phyloP scores from a whole-genome alignment of 37 sponge, comb jelly and placozoan genomes.

The Oscarella lobularis region DNA sequence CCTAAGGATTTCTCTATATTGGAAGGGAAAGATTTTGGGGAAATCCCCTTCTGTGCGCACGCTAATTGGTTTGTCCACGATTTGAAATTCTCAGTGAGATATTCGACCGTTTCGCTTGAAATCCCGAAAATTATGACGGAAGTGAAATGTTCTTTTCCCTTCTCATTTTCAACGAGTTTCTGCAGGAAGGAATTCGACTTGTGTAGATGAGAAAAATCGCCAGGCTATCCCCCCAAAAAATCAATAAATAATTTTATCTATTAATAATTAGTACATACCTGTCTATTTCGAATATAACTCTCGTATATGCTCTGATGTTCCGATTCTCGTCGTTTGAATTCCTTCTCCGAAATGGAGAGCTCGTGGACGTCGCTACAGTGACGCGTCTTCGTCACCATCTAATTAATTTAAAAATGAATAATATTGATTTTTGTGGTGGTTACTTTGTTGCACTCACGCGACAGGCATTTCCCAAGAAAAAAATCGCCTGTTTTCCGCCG shows the following conservation, averaged over 20 bases:
- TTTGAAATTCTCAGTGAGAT: neutral
- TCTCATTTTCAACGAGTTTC: neutral
- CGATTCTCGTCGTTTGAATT: neutral
- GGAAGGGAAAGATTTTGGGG: too few relatives aligned
- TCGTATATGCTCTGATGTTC: neutral
- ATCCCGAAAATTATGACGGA: neutral
- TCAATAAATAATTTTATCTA: neutral
- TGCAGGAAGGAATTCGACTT: neutral
- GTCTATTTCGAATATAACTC: neutral
- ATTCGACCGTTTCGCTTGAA: neutral
- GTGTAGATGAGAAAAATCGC: neutral
- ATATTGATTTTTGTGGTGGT: too few relatives aligned
- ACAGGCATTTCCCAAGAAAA: neutral
- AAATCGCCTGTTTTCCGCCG: slow-evolving; percentile 7
- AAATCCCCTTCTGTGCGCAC: neutral
- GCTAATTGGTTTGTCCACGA: neutral
- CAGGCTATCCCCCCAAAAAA: neutral
- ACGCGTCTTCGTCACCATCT: neutral
- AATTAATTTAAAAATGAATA: neutral
- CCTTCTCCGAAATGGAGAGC: neutral
- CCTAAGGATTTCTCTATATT: too few relatives aligned
- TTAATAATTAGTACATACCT: too few relatives aligned
- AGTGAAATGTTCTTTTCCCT: neutral
- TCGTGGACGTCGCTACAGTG: neutral
- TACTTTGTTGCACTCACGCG: neutral